phyloP scores from a whole-genome alignment of 2,797 vertebrate genomes.

The Myiotriccus ornatus region DNA sequence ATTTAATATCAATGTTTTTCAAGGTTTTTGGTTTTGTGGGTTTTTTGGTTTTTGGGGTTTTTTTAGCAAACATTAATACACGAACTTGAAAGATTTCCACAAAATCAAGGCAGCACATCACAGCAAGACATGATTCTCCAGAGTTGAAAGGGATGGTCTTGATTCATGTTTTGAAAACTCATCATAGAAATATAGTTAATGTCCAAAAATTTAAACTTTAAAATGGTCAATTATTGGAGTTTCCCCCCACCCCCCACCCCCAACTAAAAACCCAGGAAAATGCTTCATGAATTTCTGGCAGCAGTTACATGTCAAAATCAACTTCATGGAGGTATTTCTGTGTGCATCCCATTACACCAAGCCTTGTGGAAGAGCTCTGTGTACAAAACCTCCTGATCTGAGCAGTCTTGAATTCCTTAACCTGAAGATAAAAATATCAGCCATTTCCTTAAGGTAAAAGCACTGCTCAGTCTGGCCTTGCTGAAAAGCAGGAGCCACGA shows the following conservation, averaged over 20 bases:
- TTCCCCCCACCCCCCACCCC: too few relatives aligned
- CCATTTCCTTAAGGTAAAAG: not conserved
- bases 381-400: not conserved
- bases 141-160: not conserved
- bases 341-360: not conserved
- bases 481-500: not conserved
- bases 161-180: not conserved
- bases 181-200: not conserved
- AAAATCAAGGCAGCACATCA: not conserved
- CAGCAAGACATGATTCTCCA: not conserved
- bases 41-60: not conserved
- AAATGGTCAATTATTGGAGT: not conserved
- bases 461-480: not conserved
- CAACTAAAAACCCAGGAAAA: not conserved
- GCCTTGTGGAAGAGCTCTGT: not conserved
- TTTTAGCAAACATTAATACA: not conserved
- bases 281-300: not conserved
- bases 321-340: fast-evolving
- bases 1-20: not conserved
- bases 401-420: constrained; percentile 12
- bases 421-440: constrained; percentile 3
- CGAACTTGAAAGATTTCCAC: not conserved
- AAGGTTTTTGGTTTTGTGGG: not conserved
- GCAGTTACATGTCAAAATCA: not conserved
- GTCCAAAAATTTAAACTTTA: not conserved